Base-by-base conservation (phyloP, 2,113 vertebrate genomes). In the Colinus virginianus region DNA sequence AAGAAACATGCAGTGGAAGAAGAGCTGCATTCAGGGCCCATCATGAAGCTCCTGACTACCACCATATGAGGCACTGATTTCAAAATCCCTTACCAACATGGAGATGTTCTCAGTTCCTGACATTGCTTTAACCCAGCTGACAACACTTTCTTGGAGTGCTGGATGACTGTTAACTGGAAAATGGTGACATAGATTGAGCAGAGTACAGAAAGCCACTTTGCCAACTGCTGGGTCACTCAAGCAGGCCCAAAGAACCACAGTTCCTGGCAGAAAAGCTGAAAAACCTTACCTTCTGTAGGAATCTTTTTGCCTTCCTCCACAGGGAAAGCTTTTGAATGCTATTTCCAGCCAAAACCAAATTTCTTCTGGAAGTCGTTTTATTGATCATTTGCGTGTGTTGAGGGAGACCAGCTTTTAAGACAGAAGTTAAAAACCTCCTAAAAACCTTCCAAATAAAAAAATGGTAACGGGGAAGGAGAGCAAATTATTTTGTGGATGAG, bases 41-140 rank as follows among this genome's bases (percentile, higher is more conserved):
- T 43, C 2, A 9, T 36, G 48, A 76, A 76, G 43, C 68, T 91
- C 62, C 61, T 68, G 66, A 56, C 49, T 78, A 18, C 48, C 61
- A 63, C 40, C 72, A 80, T 62, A 62, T 68, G 91, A 91, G 90
- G 72, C 76, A 64, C 46, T 49, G 64, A 94, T 96, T 96, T 96
- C 15, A 1, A 96, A 96, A 96, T 46, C 34, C 51, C 20, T 86
- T 86, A 91, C 72, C 90, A 78, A 90, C 9, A 75, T 85, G 13
- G 38, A 82, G 46, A 1, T 86, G 82, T 74, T 58, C 92, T 71
- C 26, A 90, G 64, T 72, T 91, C 78, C 91, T 90, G 90, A 83
- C 76, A 90, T 59, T 86, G 76, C 90, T 86, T 83, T 34, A 83
- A 91, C 40, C n/a, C 79, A 91, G 82, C 56, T 95, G 94, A 94